phyloP scores from a whole-genome alignment of 2,113 vertebrate genomes.

The Indicator indicator region DNA sequence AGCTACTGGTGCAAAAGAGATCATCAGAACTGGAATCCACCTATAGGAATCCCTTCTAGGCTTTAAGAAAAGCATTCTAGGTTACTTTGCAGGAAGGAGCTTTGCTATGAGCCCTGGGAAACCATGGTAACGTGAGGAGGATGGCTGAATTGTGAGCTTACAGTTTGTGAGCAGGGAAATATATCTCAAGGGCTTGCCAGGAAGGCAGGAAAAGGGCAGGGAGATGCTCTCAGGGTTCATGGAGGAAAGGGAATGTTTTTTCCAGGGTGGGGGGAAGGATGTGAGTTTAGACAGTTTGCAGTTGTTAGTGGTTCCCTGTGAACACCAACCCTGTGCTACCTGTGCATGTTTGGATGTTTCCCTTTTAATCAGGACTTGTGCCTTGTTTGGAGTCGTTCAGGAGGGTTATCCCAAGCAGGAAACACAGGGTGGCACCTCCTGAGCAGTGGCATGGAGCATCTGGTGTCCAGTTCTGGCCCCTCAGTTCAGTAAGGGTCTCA shows the following conservation, averaged over 20 bases:
- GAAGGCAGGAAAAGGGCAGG: background rate
- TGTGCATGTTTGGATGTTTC: background rate
- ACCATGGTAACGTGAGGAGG: conserved; percentile 15
- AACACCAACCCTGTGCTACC: no score
- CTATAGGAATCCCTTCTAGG: background rate
- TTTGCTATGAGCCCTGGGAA: background rate
- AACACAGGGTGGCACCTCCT: background rate
- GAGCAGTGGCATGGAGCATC: background rate
- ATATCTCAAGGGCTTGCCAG: background rate
- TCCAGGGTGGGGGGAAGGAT: no score
- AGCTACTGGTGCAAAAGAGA: background rate
- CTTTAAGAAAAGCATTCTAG: background rate
- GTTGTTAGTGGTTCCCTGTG: background rate
- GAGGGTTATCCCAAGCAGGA: background rate
- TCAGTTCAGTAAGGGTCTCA: no score
- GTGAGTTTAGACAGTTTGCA: background rate
- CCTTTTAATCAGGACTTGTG: rapidly evolving
- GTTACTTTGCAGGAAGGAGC: background rate
- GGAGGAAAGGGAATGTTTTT: background rate
- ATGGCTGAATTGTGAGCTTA: background rate
- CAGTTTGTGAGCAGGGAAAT: background rate
- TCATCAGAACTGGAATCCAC: background rate
- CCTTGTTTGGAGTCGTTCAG: background rate
- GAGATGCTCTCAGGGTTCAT: rapidly evolving
- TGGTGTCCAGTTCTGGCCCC: no score